Evolutionary conservation across 53 echinoderm and acorn worm species (phyloP), one percentile per base, ranked within the genome.

Genomic region (Mesocentrotus franciscanus): DNA sequence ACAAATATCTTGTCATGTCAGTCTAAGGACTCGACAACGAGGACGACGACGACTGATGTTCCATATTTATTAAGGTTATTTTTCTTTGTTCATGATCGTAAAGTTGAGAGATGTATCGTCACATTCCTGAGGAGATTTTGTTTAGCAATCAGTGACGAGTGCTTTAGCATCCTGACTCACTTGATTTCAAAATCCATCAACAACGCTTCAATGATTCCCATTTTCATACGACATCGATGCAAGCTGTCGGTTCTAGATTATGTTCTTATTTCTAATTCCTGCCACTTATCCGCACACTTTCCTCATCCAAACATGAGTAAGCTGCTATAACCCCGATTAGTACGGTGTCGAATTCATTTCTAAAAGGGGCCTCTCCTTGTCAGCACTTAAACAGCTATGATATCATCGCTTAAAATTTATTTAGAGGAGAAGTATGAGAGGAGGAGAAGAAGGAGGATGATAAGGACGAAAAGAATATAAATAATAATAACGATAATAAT

Each of bases 341-440:
- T 17, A 1, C 3, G 81, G 81, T 81, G 81, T 81, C 81, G 42
- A 81, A 81, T 81, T 81, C 81, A 81, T 42, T 42, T 81, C 42
- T 39, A 42, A 81, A 81, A 81, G 36, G 39, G 81, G 81, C 34
- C 60, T 18, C 59, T 30, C 30, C 90, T 58, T 32, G 58, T 60
- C 59, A 90, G 58, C 90, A 90, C 90, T 90, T 90, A 30, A 90
- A 58, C 14, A 30, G 29, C 90, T 58, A 90, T 90, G 90, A 90
- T 90, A 90, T 90, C 90, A 90, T 90, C 90, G 90, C 90, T 36
- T 58, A 58, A 36, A 14, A 78, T 29, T 32, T 60, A 60, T 29
- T 32, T 60, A 60, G 32, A 60, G 56, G 90, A 60, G 15, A 59
- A 60, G 26, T 27, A 59, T 56, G 29, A 58, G 29, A 90, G 30